Base-by-base conservation (phyloP, 1,140 invertebrate genomes). In the Coelopa frigida region DNA sequence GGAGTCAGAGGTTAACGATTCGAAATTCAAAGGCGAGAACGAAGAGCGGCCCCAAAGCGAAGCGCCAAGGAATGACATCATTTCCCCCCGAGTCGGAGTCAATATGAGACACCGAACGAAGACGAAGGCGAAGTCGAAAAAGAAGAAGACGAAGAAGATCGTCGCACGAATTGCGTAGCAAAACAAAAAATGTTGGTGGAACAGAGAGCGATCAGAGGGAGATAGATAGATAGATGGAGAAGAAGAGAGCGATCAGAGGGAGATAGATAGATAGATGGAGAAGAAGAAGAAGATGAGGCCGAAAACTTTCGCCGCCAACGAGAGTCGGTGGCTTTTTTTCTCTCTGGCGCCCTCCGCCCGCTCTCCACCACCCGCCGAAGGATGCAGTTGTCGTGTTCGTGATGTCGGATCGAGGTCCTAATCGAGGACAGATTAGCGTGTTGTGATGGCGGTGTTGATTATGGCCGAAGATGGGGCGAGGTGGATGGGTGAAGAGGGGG, bases 341-440 rank as follows among this genome's bases (percentile, higher is more conserved):
- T n/a, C n/a, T n/a, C n/a, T n/a, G n/a, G n/a, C n/a, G n/a, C n/a
- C n/a, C n/a, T n/a, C n/a, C n/a, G n/a, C n/a, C n/a, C n/a, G n/a
- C 15, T 29, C 27, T 42, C 32, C 32, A 18, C 23, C 24, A 42
- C 40, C 27, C 40, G 40, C 37, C 37, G 32, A n/a, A n/a, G n/a
- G n/a, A n/a, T n/a, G n/a, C n/a, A n/a, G n/a, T 12, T 31, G 11
- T 31, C 29, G 11, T 31, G 11, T 12, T 12, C 14, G 29, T 31
- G 11, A 31, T 12, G 29, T 31, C 11, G 29, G 11, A 31, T 31
- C 11, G 14, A 14, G 29, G 11, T 12, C 11, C 14, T 11, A 31
- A 31, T 12, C 14, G 29, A 14, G 14, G 14, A 31, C 11, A 31
- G 14, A 31, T 31, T 11, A 3, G 3, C 18, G 7, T 35, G 14